Conservation (phyloP, 2,888 invertebrate species). For the Eupithecia subfuscata region DNA sequence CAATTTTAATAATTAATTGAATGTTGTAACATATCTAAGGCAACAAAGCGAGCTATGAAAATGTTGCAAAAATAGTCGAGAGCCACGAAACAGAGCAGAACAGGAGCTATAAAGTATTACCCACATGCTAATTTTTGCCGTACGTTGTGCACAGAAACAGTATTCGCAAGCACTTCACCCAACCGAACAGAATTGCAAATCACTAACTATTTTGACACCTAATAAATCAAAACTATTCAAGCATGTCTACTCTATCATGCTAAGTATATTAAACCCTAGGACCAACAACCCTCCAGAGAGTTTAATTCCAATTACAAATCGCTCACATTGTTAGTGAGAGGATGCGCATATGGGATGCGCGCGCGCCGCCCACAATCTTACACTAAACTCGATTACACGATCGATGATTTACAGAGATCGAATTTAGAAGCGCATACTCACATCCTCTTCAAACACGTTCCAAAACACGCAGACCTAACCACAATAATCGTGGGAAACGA, state of each 20-base stretch:
- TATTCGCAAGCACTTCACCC: conserved; percentile 75
- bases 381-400: conserved; percentile 81
- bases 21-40: conserved; percentile 48
- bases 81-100: conserved; percentile 78
- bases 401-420: conserved; percentile 82
- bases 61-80: conserved; percentile 78
- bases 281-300: conserved; percentile 77
- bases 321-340: conserved; percentile 69
- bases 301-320: conserved; percentile 46
- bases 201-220: conserved; percentile 57
- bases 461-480: conserved; percentile 39
- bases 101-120: conserved; percentile 77
- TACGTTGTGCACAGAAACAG: conserved; percentile 69
- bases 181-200: conserved; percentile 65
- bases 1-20: conserved; percentile 37
- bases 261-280: conserved; percentile 67
- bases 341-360: conserved; percentile 75
- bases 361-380: conserved; percentile 77
- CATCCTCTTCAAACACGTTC: conserved; percentile 60
- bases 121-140: conserved; percentile 81
- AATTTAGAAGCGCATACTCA: conserved; percentile 75
- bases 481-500: conserved; percentile 57
- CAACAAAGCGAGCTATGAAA: conserved; percentile 72
- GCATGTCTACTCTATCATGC: conserved; percentile 69
- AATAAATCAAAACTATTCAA: conserved; percentile 62